Evolutionary conservation across 2,113 vertebrate genomes (phyloP).

Genomic region (Neoarius graeffei): DNA sequence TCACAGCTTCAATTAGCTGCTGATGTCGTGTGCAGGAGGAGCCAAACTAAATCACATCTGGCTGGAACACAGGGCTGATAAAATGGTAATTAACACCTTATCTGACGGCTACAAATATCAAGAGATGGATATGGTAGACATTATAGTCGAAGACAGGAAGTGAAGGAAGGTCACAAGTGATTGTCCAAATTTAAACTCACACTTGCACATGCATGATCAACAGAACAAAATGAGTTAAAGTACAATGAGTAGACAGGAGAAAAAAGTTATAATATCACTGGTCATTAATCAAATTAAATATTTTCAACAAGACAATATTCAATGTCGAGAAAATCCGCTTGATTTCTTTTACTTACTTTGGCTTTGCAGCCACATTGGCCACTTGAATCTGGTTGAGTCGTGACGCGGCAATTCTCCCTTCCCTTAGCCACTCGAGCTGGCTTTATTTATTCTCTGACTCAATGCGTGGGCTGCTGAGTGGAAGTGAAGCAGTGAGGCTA

Average conservation of each 20-base stretch:
- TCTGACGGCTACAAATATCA: conserved; percentile 30
- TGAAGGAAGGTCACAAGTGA: not conserved
- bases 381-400: conserved; percentile 16
- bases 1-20: conserved; percentile 32
- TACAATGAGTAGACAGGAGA: conserved; percentile 6
- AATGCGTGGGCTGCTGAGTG: conserved; percentile 47
- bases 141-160: not conserved
- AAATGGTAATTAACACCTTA: conserved; percentile 41
- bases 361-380: not conserved
- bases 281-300: conserved; percentile 21
- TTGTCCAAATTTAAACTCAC: conserved; percentile 3
- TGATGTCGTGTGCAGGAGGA: conserved; percentile 10
- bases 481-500: conserved; percentile 39
- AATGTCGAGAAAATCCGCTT: not conserved
- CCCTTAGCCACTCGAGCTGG: conserved; percentile 15
- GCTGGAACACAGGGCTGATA: not conserved
- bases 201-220: not conserved
- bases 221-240: conserved; percentile 11
- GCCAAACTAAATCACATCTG: conserved; percentile 23
- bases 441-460: conserved; percentile 52
- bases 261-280: conserved; percentile 31
- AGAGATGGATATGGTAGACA: conserved; percentile 1
- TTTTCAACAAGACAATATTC: not conserved
- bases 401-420: conserved; percentile 13
- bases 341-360: conserved; percentile 17